A percentile compares a stretch with the other conserved stretches of the same genome.
Conservation (phyloP, 30 jellyfish, hydroid and myxozoan genomes). For the Chironex yamaguchii region DNA sequence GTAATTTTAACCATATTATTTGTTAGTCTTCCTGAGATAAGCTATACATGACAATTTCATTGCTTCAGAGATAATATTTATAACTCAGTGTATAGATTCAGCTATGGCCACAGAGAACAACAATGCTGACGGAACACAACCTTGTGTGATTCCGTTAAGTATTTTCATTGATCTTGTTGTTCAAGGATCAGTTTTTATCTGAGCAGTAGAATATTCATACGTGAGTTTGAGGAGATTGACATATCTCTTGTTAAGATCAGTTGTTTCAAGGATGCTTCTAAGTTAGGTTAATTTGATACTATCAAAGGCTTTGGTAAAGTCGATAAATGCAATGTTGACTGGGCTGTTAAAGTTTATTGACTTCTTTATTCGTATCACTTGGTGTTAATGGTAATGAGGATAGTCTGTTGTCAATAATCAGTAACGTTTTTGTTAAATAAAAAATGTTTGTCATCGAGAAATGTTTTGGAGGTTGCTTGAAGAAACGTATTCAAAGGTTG, state of each 20-base stretch:
- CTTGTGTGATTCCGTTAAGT: slow-evolving; percentile 12
- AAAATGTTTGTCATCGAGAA: too few species aligned
- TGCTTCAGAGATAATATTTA: too few species aligned
- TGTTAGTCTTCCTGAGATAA: too few species aligned
- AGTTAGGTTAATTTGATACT: slow-evolving; percentile 16
- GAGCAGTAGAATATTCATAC: neutral
- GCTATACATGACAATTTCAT: too few species aligned
- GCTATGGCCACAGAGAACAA: slow-evolving; percentile 16
- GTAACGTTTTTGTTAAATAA: too few species aligned
- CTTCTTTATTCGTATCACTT: too few species aligned
- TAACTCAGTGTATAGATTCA: too few species aligned
- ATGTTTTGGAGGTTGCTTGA: too few species aligned
- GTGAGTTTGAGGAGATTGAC: slow-evolving; percentile 21
- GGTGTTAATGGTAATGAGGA: too few species aligned
- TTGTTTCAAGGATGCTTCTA: neutral
- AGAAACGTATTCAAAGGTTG: too few species aligned
- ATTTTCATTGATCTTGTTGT: neutral
- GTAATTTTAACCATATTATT: too few species aligned
- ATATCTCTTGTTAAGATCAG: neutral
- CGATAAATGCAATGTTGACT: slow-evolving; percentile 2
- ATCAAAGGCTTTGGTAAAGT: slow-evolving; percentile 23
- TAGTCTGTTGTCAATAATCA: too few species aligned
- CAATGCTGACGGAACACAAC: neutral
- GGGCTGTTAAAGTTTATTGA: slow-evolving; percentile 18
- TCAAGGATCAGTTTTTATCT: slow-evolving; percentile 4